Evolutionary conservation across 2,797 vertebrate species (phyloP).

Genomic region (Pteronotus mesoamericanus): DNA sequence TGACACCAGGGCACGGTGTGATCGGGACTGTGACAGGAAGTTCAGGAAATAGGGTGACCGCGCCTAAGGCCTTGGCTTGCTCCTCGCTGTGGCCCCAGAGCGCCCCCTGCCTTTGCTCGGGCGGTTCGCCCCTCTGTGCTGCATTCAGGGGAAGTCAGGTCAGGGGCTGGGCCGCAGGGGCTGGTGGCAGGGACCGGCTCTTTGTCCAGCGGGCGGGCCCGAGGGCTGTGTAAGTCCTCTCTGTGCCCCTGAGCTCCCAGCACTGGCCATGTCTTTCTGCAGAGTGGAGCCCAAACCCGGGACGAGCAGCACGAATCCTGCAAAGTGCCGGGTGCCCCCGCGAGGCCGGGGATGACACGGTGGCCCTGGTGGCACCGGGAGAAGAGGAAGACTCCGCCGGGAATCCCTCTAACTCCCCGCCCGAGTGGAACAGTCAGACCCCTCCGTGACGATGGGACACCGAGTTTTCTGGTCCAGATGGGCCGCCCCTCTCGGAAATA

Average conservation of each 20-base stretch:
- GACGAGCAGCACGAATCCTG: neutral
- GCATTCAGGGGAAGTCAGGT: neutral
- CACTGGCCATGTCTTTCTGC: neutral
- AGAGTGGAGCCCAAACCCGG: neutral
- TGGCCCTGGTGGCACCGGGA: neutral
- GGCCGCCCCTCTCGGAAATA: neutral
- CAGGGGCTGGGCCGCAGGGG: neutral
- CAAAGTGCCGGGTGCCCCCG: neutral
- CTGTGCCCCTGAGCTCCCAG: neutral
- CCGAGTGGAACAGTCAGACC: neutral
- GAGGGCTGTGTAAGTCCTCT: neutral
- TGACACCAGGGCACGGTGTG: neutral
- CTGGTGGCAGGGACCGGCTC: neutral
- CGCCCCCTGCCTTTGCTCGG: fast-evolving
- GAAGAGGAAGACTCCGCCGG: neutral
- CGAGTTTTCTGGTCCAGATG: neutral
- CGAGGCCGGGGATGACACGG: fast-evolving
- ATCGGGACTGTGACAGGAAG: neutral
- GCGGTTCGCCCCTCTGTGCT: too few species aligned
- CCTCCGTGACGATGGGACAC: neutral
- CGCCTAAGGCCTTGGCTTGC: neutral
- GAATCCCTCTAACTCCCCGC: neutral
- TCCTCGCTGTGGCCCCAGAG: fast-evolving
- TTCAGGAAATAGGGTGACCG: neutral
- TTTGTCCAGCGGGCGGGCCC: neutral